A percentile compares a stretch with the other conserved stretches of the same genome.
phyloP scores from a whole-genome alignment of 2,888 invertebrate species.

The Zhengitettix transpicula region DNA sequence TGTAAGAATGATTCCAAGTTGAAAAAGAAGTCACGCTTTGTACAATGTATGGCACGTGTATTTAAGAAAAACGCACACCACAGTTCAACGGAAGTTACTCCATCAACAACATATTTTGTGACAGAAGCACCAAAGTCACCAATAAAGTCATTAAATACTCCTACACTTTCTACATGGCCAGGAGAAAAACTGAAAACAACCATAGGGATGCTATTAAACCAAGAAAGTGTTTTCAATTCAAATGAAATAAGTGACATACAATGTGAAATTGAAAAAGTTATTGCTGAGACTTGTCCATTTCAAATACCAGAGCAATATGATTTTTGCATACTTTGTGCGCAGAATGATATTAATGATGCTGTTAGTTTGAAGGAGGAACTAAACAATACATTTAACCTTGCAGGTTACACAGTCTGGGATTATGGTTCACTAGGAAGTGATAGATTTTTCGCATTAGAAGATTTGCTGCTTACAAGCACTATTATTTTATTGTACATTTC shows the following conservation, averaged over 20 bases:
- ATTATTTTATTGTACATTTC: not conserved
- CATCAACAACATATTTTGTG: not conserved
- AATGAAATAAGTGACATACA: not conserved
- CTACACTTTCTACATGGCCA: not conserved
- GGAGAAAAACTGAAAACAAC: not conserved
- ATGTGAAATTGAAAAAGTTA: not conserved
- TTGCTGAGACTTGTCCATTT: not conserved
- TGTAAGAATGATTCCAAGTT: no score
- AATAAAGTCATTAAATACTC: no score
- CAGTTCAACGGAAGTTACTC: no score
- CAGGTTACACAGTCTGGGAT: not conserved
- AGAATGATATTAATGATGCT: not conserved
- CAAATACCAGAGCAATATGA: not conserved
- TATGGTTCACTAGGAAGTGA: not conserved
- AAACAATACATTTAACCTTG: not conserved
- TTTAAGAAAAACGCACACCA: no score
- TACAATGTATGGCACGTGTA: no score
- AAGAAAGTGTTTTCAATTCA: not conserved
- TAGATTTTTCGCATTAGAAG: not conserved
- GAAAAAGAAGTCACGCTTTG: no score
- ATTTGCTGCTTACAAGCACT: not conserved
- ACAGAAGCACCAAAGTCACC: not conserved
- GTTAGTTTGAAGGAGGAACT: not conserved
- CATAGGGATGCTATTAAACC: not conserved
- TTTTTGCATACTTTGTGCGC: not conserved